These are phyloP conservation scores for Artibeus jamaicensis DNA, from an alignment of 2,797 vertebrate species.

Conservation along the genomic window DNA sequence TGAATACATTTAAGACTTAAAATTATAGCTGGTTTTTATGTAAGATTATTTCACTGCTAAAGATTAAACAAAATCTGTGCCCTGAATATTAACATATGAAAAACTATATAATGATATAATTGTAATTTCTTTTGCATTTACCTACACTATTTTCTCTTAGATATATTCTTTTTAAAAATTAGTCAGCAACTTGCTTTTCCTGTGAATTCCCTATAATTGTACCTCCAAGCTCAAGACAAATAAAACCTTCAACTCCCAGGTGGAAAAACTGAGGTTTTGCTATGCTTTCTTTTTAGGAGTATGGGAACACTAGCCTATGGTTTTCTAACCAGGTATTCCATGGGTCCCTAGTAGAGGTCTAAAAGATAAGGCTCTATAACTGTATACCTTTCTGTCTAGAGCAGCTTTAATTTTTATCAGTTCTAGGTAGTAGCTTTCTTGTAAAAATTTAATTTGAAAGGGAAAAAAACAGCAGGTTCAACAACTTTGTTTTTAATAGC, in stretches of 20 bases:
- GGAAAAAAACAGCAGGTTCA: neutral
- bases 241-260: neutral
- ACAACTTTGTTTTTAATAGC: neutral
- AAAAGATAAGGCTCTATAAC: neutral
- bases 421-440: neutral
- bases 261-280: neutral
- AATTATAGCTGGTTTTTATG: neutral
- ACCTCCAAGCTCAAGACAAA: neutral
- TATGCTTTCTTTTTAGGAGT: neutral
- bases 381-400: neutral
- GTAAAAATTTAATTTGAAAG: slow-evolving; percentile 33
- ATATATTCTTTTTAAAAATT: slow-evolving; percentile 22
- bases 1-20: neutral
- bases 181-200: neutral
- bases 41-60: slow-evolving; percentile 1
- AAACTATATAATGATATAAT: neutral
- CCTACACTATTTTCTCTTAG: neutral
- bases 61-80: slow-evolving; percentile 26
- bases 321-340: neutral
- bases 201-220: neutral
- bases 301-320: accelerated
- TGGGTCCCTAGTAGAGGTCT: neutral
- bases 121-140: neutral
- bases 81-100: slow-evolving; percentile 3
- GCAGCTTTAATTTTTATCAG: neutral